Evolutionary conservation across 2,113 vertebrate genomes (phyloP).

Genomic region (Apistogramma diplotaenia): DNA sequence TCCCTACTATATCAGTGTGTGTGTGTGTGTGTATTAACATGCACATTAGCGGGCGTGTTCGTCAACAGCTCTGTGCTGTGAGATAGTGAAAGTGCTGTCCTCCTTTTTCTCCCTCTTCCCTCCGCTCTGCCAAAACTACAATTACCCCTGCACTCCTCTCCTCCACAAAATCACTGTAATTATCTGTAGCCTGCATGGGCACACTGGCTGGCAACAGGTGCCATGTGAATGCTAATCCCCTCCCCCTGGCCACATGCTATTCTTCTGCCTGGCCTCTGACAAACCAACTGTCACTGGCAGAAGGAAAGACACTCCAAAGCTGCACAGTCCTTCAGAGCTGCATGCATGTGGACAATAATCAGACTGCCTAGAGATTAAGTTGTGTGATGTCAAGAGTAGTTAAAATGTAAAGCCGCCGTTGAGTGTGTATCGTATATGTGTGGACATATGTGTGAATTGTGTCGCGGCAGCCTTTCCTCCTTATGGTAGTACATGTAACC

Average conservation of each 20-base stretch:
- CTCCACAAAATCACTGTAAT: slow-evolving; percentile 80
- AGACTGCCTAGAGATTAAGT: slow-evolving; percentile 55
- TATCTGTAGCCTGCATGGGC: slow-evolving; percentile 75
- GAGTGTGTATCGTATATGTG: not conserved
- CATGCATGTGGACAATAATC: slow-evolving; percentile 65
- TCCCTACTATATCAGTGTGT: not conserved
- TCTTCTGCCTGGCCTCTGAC: slow-evolving; percentile 59
- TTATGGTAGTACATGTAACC: slow-evolving; percentile 4
- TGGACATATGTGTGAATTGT: slow-evolving; percentile 19
- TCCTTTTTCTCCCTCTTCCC: slow-evolving; percentile 54
- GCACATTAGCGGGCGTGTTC: not conserved
- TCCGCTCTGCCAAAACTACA: slow-evolving; percentile 72
- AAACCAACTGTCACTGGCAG: slow-evolving; percentile 68
- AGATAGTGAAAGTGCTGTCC: slow-evolving; percentile 63
- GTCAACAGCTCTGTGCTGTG: slow-evolving; percentile 44
- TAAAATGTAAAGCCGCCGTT: slow-evolving; percentile 47
- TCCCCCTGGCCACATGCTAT: slow-evolving; percentile 61
- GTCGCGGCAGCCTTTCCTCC: not conserved
- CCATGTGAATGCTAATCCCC: slow-evolving; percentile 76
- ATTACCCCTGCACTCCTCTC: slow-evolving; percentile 76
- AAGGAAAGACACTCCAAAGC: slow-evolving; percentile 57
- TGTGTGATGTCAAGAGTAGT: slow-evolving; percentile 59
- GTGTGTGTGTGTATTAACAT: not conserved
- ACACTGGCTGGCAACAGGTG: slow-evolving; percentile 80
- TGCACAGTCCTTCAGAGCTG: slow-evolving; percentile 49